Conservation (phyloP, 2,888 invertebrate genomes). For the Falcaria lacertinaria region DNA sequence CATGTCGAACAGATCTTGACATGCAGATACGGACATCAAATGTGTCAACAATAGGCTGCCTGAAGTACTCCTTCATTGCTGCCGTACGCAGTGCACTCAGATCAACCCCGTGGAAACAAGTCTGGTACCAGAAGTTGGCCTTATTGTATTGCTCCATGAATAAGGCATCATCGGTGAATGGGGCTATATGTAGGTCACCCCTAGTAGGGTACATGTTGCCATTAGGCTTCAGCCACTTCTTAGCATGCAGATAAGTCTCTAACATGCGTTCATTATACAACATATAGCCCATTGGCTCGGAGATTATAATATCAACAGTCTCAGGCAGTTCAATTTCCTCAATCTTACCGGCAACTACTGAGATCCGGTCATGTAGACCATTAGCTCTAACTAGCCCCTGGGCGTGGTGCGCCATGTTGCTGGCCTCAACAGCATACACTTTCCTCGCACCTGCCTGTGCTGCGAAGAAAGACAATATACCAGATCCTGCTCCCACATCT, state of each 20-base stretch:
- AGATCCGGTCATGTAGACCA: constrained; percentile 91
- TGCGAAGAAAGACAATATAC: constrained; percentile 98
- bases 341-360: constrained; percentile 97
- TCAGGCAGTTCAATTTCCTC: constrained; percentile 98
- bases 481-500: constrained; percentile 99
- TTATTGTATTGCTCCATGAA: constrained; percentile 99
- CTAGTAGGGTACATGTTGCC: constrained; percentile 99
- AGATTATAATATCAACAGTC: constrained; percentile 97
- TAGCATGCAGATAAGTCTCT: constrained; percentile 98
- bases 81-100: constrained; percentile 94
- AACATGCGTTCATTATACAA: constrained; percentile 99
- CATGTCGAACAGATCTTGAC: constrained; percentile 94
- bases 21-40: constrained; percentile 98
- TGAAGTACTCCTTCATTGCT: constrained; percentile 98
- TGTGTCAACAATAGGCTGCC: constrained; percentile 98
- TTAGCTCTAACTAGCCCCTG: constrained; percentile 94
- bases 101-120: constrained; percentile 98
- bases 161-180: constrained; percentile 97
- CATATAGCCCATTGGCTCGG: constrained; percentile 99
- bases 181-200: constrained; percentile 98
- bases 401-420: constrained; percentile 98
- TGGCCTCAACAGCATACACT: constrained; percentile 99
- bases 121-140: constrained; percentile 99
- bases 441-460: constrained; percentile 97
- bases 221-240: constrained; percentile 95